Evolutionary conservation across 2,797 vertebrate genomes (phyloP), one percentile per base, ranked within the genome.

Genomic region (Phalloptychus januarius): DNA sequence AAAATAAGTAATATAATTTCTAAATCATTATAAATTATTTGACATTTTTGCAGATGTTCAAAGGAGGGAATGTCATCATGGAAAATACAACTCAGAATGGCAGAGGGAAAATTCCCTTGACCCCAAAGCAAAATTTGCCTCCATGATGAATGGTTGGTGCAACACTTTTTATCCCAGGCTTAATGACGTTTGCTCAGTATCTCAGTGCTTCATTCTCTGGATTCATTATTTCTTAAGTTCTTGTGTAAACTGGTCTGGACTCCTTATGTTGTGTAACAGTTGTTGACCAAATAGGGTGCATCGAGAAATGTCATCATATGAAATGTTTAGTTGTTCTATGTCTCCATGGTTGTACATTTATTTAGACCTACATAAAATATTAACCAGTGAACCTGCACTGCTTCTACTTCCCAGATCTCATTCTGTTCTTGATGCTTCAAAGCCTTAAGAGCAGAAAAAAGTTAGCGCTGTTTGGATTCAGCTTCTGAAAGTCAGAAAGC

Each of bases 21-120:
- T 63, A 63, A 63, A 63, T 2, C 7, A 23, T 69, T 69, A 18
- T 48, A 48, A 48, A 48, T 46, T 46, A 46, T 46, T 48, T 18
- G 1, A 4, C 18, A 48, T 48, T 52, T 52, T 52, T 23, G 67
- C 77, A 86, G 84, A 80, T 15, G 25, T 80, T 86, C 1, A 77
- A 46, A 33, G 67, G 50, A 2, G 78, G 76, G 77, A 80, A 40
- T 7, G 0, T 82, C 20, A 74, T 52, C 16, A 61, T 88, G 18
- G 73, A 71, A 7, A 23, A 40, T 65, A 40, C 72, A 0, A 25
- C 12, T 18, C 1, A 63, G 23, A 20, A 2, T 6, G 85, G 83
- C 1, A 71, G 63, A 3, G 80, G 80, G 0, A 76, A 75, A 72
- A 33, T 88, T 72, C 83, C 87, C 8, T 72, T 74, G 79, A 86